Evolutionary conservation across 1,140 invertebrate species (phyloP).

Genomic region (Cherax quadricarinatus): DNA sequence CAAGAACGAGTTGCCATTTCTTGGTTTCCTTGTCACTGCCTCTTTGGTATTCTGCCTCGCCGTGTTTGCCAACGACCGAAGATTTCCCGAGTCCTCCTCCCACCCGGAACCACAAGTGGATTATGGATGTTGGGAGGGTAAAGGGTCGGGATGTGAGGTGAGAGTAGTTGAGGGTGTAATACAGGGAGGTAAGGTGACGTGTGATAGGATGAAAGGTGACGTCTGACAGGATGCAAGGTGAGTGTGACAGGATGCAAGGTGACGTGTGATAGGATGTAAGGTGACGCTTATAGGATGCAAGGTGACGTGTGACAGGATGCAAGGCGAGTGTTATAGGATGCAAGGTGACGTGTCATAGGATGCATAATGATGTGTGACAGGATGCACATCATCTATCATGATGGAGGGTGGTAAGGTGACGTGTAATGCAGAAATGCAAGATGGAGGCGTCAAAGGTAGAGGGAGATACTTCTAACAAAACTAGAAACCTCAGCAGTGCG

Average conservation of each 20-base stretch:
- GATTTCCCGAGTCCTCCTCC: slow-evolving; percentile 26
- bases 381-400: neutral
- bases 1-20: slow-evolving; percentile 25
- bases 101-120: slow-evolving; percentile 5
- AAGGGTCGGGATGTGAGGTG: too few relatives aligned
- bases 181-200: neutral
- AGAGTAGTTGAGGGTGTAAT: neutral
- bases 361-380: neutral
- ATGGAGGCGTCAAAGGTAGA: too few relatives aligned
- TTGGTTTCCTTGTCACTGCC: slow-evolving; percentile 17
- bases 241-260: neutral
- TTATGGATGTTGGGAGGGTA: neutral
- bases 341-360: neutral
- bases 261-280: neutral
- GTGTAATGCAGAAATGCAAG: too few relatives aligned
- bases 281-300: neutral
- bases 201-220: neutral
- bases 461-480: too few relatives aligned
- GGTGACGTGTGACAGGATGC: too few relatives aligned
- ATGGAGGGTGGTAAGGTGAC: neutral
- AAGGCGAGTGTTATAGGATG: too few relatives aligned
- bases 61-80: slow-evolving; percentile 39
- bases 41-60: slow-evolving; percentile 24
- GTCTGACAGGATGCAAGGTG: neutral
- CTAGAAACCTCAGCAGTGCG: too few relatives aligned